These are phyloP conservation scores for Nowickia ferox DNA, from an alignment of 2,888 invertebrate species.

Conservation along the genomic window DNA sequence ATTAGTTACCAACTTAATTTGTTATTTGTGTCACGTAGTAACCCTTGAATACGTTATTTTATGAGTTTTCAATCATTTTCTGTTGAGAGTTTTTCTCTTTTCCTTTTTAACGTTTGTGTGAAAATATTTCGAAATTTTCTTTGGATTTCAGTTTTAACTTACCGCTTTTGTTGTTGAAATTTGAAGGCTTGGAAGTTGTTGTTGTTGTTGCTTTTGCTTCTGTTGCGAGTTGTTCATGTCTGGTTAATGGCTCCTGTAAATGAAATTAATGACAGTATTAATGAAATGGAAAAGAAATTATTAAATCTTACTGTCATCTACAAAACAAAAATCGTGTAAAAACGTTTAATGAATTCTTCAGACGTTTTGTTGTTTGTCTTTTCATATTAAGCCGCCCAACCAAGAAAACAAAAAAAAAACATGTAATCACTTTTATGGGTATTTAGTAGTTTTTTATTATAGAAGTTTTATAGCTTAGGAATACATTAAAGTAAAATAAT, in stretches of 20 bases:
- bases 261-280: slow-evolving; percentile 42
- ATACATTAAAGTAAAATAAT: not conserved
- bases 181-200: not conserved
- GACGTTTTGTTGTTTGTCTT: not conserved
- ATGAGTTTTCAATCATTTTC: slow-evolving; percentile 37
- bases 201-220: not conserved
- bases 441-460: not conserved
- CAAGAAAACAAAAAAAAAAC: not conserved
- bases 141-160: slow-evolving; percentile 21
- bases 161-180: slow-evolving; percentile 26
- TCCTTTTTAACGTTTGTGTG: not conserved
- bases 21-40: slow-evolving; percentile 40
- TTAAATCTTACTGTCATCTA: slow-evolving; percentile 59
- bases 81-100: slow-evolving; percentile 6
- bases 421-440: not conserved
- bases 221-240: slow-evolving; percentile 6
- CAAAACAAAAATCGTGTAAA: slow-evolving; percentile 50
- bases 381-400: slow-evolving; percentile 7
- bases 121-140: slow-evolving; percentile 41
- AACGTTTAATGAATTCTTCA: slow-evolving; percentile 45
- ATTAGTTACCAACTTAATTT: slow-evolving; percentile 9
- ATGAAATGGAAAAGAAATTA: slow-evolving; percentile 51
- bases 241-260: slow-evolving; percentile 56
- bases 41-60: slow-evolving; percentile 41
- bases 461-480: not conserved